Evolutionary conservation across 2,888 invertebrate genomes (phyloP).

Genomic region (Tigriopus californicus): DNA sequence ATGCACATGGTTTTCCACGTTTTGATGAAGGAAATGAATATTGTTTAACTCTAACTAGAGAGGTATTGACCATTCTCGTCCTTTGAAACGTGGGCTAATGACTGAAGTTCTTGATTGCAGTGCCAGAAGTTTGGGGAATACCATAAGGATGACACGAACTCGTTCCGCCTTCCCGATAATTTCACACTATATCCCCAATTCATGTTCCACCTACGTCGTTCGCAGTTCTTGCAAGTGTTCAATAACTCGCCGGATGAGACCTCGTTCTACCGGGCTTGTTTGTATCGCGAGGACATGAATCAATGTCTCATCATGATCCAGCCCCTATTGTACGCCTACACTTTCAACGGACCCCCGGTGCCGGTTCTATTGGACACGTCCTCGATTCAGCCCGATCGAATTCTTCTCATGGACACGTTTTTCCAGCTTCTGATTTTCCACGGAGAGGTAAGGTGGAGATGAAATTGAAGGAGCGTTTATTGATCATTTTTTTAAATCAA

Average conservation of each 20-base stretch:
- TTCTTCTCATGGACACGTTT: constrained; percentile 97
- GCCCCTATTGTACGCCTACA: constrained; percentile 94
- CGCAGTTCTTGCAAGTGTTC: constrained; percentile 97
- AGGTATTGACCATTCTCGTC: too few species aligned
- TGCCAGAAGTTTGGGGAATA: constrained; percentile 99
- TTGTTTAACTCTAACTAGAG: too few species aligned
- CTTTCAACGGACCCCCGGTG: constrained; percentile 91
- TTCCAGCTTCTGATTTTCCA: constrained; percentile 99
- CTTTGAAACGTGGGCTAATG: too few species aligned
- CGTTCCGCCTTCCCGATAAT: constrained; percentile 85
- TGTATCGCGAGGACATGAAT: constrained; percentile 89
- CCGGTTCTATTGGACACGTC: constrained; percentile 93
- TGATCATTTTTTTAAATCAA: too few species aligned
- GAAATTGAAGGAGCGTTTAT: too few species aligned
- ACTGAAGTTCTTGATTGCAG: constrained; percentile 36
- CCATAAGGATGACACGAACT: constrained; percentile 87
- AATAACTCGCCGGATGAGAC: constrained; percentile 99
- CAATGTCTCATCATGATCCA: constrained; percentile 99
- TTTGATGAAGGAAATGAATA: too few species aligned
- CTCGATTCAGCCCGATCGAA: constrained; percentile 89
- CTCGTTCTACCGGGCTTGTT: constrained; percentile 58
- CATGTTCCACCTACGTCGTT: constrained; percentile 95
- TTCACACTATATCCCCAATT: constrained; percentile 98
- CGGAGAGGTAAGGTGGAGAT: constrained; percentile 69
- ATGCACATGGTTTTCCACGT: too few species aligned